Conservation (phyloP, 2,888 invertebrate genomes). For the Erynnis tages region DNA sequence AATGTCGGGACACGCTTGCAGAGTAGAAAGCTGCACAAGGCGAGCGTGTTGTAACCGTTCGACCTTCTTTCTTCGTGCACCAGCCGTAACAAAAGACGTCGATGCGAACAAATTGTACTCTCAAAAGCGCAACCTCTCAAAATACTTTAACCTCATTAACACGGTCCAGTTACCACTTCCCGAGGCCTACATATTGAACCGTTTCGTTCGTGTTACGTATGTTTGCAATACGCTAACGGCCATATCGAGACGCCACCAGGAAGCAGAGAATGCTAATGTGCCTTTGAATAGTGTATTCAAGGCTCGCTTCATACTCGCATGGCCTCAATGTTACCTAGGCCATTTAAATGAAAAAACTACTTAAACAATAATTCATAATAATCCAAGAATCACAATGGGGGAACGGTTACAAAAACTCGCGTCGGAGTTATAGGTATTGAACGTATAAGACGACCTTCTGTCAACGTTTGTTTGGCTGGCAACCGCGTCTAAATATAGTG, state of each 20-base stretch:
- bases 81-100: conserved; percentile 65
- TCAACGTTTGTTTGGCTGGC: conserved; percentile 46
- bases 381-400: conserved; percentile 20
- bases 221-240: conserved; percentile 41
- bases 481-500: conserved; percentile 57
- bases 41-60: conserved; percentile 73
- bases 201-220: conserved; percentile 41
- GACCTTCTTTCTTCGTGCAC: conserved; percentile 76
- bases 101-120: conserved; percentile 57
- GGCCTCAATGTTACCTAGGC: conserved; percentile 70
- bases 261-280: conserved; percentile 76
- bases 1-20: conserved; percentile 76
- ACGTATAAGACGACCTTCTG: conserved; percentile 47
- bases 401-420: conserved; percentile 36
- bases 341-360: conserved; percentile 7
- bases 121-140: conserved; percentile 56
- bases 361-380: conserved; percentile 22
- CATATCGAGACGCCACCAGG: conserved; percentile 65
- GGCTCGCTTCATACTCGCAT: conserved; percentile 68
- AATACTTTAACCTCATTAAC: conserved; percentile 66
- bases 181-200: conserved; percentile 53
- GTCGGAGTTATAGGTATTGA: conserved; percentile 35
- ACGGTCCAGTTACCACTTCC: conserved; percentile 65
- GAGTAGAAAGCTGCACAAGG: conserved; percentile 80
- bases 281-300: conserved; percentile 76